Evolutionary conservation across 2,888 invertebrate species (phyloP).

Genomic region (Orthosia gothica): DNA sequence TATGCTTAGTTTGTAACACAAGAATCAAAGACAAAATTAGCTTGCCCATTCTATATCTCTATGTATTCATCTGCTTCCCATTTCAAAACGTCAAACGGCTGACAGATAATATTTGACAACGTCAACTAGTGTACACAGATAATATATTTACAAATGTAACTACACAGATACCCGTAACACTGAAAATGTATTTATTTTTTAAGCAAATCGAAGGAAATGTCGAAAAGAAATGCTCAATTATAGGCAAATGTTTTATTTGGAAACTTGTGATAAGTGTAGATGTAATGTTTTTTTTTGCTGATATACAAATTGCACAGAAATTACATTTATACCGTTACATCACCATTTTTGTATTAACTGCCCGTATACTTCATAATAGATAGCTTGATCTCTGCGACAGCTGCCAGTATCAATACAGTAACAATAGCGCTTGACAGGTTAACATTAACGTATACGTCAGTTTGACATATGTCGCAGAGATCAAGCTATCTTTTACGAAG

Average conservation of each 20-base stretch:
- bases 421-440: no score
- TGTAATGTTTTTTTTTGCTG: background rate
- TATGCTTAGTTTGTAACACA: background rate
- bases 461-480: no score
- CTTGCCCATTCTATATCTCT: slow-evolving; percentile 29
- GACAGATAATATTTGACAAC: slow-evolving; percentile 39
- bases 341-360: no score
- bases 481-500: no score
- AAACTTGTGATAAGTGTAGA: slow-evolving; percentile 30
- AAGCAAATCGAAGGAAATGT: slow-evolving; percentile 46
- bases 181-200: slow-evolving; percentile 44
- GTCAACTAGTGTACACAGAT: slow-evolving; percentile 54
- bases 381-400: no score
- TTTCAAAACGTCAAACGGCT: slow-evolving; percentile 41
- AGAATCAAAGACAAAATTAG: background rate
- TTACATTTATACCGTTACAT: no score
- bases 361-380: no score
- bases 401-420: no score
- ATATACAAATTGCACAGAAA: background rate
- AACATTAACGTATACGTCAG: no score
- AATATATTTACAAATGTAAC: slow-evolving; percentile 66
- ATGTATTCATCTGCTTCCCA: slow-evolving; percentile 11
- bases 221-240: slow-evolving; percentile 33
- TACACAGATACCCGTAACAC: slow-evolving; percentile 72
- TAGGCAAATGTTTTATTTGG: slow-evolving; percentile 1